Conservation (phyloP, 1,140 invertebrate genomes). For the Cherax destructor region DNA sequence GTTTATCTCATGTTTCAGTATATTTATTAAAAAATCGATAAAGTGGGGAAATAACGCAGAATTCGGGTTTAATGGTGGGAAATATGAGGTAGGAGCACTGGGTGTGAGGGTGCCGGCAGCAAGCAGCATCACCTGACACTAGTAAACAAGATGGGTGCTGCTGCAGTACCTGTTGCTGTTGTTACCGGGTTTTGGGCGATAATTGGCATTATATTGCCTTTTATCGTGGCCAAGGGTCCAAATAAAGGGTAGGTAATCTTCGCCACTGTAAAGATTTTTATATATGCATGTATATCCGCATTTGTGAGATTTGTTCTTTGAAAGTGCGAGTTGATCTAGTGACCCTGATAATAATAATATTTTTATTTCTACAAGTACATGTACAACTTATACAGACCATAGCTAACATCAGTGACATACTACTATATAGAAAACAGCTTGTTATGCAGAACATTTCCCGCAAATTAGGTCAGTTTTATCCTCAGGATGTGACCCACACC, state of each 20-base stretch:
- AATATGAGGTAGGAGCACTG: neutral
- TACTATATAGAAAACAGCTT: neutral
- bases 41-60: neutral
- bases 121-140: neutral
- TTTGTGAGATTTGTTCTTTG: neutral
- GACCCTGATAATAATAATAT: neutral
- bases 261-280: no score
- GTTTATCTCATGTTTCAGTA: neutral
- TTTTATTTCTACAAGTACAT: neutral
- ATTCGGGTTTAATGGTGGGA: neutral
- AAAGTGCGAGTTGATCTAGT: neutral
- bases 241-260: slow-evolving; percentile 79
- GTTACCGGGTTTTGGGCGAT: slow-evolving; percentile 89
- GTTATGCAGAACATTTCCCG: no score
- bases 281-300: neutral
- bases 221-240: slow-evolving; percentile 90
- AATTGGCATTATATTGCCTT: slow-evolving; percentile 89
- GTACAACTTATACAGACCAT: neutral
- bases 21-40: neutral
- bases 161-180: slow-evolving; percentile 84
- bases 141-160: slow-evolving; percentile 82
- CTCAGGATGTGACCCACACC: no score
- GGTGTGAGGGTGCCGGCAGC: neutral
- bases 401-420: no score
- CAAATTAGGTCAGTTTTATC: no score